Conservation (phyloP, 2,888 invertebrate genomes). For the Adineta ricciae region DNA sequence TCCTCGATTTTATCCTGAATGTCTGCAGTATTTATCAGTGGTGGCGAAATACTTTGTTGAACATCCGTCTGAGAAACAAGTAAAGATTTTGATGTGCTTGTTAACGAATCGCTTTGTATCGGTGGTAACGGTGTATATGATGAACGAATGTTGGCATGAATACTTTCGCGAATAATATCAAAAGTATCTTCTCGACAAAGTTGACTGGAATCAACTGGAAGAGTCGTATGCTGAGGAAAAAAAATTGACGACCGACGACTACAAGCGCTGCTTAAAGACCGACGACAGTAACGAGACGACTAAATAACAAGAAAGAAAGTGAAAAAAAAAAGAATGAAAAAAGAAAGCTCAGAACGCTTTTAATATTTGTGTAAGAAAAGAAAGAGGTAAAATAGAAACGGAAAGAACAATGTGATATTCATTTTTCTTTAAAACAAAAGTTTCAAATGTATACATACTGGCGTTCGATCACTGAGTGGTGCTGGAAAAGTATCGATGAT, state of each 20-base stretch:
- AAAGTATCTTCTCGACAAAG: slow-evolving; percentile 1
- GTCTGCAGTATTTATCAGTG: neutral
- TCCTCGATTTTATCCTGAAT: neutral
- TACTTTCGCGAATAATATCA: neutral
- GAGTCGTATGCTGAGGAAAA: neutral
- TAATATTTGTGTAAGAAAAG: neutral
- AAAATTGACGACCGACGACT: slow-evolving; percentile 21
- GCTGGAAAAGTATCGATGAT: neutral
- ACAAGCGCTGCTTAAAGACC: slow-evolving; percentile 1
- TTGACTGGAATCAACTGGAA: neutral
- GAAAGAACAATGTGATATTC: neutral
- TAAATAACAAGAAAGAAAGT: neutral
- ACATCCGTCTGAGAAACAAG: neutral
- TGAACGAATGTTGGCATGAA: neutral
- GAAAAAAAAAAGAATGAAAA: neutral
- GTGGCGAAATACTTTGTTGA: neutral
- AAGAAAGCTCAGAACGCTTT: neutral
- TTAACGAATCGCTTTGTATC: neutral
- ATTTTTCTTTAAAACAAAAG: neutral
- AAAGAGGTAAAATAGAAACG: neutral
- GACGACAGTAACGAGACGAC: slow-evolving; percentile 9
- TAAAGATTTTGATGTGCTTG: neutral
- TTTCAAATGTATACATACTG: neutral
- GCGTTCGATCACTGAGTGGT: neutral
- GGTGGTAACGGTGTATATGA: slow-evolving; percentile 4